These are phyloP conservation scores for Corythornis madagascariensis DNA, from an alignment of 2,113 vertebrate species.

Conservation along the genomic window DNA sequence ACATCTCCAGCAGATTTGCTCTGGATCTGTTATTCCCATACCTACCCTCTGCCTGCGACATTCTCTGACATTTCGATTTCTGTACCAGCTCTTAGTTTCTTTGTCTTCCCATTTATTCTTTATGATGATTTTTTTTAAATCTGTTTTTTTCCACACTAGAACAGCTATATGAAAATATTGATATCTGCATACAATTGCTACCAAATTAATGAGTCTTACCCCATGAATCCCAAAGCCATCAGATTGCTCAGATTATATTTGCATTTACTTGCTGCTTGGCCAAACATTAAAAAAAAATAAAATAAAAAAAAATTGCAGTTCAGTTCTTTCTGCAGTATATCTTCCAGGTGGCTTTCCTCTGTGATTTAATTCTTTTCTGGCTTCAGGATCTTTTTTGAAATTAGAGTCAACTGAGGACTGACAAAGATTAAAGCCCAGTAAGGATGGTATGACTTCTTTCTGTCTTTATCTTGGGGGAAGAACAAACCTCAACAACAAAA, in stretches of 20 bases:
- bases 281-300: neutral
- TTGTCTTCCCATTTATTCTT: conserved; percentile 13
- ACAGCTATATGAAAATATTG: neutral
- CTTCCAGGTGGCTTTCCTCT: conserved; percentile 36
- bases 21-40: conserved; percentile 63
- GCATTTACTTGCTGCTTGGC: neutral
- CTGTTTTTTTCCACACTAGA: neutral
- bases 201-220: neutral
- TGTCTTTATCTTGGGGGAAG: neutral
- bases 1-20: conserved; percentile 64
- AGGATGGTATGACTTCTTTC: neutral
- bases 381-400: neutral
- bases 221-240: neutral
- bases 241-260: neutral
- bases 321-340: neutral
- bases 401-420: conserved; percentile 8
- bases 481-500: neutral
- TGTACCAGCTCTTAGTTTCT: neutral
- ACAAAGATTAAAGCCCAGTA: neutral
- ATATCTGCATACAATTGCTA: neutral
- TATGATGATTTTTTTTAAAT: neutral
- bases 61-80: conserved; percentile 56
- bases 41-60: conserved; percentile 41
- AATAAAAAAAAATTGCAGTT: neutral
- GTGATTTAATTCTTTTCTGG: conserved; percentile 18